A percentile compares a stretch with the other conserved stretches of the same genome.
Conservation (phyloP, 2,888 invertebrate genomes). For the Melitaea athalia region DNA sequence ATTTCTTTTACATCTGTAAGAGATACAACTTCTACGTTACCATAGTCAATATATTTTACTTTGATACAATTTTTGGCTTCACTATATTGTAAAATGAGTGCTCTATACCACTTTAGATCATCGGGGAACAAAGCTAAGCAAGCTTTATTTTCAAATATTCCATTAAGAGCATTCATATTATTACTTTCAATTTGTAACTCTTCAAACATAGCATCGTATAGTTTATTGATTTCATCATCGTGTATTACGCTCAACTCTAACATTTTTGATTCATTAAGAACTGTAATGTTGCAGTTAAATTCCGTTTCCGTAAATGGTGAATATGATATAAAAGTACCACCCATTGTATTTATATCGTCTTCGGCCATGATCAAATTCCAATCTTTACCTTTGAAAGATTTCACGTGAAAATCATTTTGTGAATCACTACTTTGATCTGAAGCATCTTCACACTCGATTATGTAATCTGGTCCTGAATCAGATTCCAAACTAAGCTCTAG, state of each 20-base stretch:
- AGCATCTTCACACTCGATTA: slow-evolving; percentile 55
- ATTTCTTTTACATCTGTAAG: slow-evolving; percentile 74
- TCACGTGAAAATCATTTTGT: slow-evolving; percentile 49
- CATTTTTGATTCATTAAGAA: slow-evolving; percentile 57
- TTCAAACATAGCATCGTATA: slow-evolving; percentile 73
- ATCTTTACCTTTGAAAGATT: slow-evolving; percentile 52
- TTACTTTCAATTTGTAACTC: slow-evolving; percentile 74
- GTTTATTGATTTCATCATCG: slow-evolving; percentile 62
- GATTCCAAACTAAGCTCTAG: slow-evolving; percentile 45
- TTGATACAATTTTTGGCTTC: slow-evolving; percentile 69
- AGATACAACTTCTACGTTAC: slow-evolving; percentile 83
- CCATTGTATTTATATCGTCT: slow-evolving; percentile 43
- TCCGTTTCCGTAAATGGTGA: slow-evolving; percentile 48
- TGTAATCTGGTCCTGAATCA: slow-evolving; percentile 64
- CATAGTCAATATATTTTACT: slow-evolving; percentile 89
- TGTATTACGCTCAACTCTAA: slow-evolving; percentile 65
- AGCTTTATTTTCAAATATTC: slow-evolving; percentile 75
- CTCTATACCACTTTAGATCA: slow-evolving; percentile 88
- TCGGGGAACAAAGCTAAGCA: slow-evolving; percentile 84
- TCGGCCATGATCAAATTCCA: slow-evolving; percentile 64
- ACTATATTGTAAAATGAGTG: slow-evolving; percentile 80
- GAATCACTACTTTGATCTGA: slow-evolving; percentile 42
- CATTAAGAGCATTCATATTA: slow-evolving; percentile 67
- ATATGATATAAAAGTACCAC: slow-evolving; percentile 50
- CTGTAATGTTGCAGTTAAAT: slow-evolving; percentile 61